A percentile compares a stretch with the other conserved stretches of the same genome.
These are phyloP conservation scores for Cynopterus brachyotis DNA, from an alignment of 2,113 vertebrate genomes.

Conservation along the genomic window DNA sequence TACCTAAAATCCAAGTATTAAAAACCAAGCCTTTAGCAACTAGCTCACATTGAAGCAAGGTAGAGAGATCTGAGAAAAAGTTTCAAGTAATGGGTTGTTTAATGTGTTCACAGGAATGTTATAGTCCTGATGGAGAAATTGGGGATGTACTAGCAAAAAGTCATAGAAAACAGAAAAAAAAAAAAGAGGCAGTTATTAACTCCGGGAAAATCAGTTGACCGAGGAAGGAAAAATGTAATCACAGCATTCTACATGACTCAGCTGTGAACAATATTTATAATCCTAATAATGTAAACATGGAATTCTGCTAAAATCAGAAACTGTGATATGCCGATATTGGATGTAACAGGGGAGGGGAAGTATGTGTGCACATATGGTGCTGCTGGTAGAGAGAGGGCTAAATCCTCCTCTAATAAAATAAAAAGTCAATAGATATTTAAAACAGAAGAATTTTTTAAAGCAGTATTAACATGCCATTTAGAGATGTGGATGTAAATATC, in stretches of 20 bases:
- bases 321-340: not conserved
- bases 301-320: conserved; percentile 36
- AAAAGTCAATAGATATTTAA: conserved; percentile 58
- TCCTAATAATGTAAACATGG: conserved; percentile 33
- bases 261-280: conserved; percentile 40
- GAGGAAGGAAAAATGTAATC: conserved; percentile 52
- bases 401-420: conserved; percentile 34
- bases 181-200: conserved; percentile 48
- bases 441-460: conserved; percentile 41
- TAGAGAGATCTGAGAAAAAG: not conserved
- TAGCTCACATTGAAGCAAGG: conserved; percentile 10
- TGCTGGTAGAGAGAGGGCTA: conserved; percentile 20
- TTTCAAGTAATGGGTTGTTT: conserved; percentile 16
- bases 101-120: conserved; percentile 10
- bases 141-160: conserved; percentile 1
- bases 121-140: not conserved
- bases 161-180: conserved; percentile 22
- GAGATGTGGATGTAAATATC: conserved; percentile 33
- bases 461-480: conserved; percentile 37
- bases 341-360: not conserved
- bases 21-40: conserved; percentile 19
- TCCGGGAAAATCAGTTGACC: conserved; percentile 50
- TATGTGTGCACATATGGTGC: not conserved
- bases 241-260: not conserved
- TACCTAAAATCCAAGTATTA: conserved; percentile 16